Conservation (phyloP, 2,888 invertebrate species). For the Tetragonula carbonaria region DNA sequence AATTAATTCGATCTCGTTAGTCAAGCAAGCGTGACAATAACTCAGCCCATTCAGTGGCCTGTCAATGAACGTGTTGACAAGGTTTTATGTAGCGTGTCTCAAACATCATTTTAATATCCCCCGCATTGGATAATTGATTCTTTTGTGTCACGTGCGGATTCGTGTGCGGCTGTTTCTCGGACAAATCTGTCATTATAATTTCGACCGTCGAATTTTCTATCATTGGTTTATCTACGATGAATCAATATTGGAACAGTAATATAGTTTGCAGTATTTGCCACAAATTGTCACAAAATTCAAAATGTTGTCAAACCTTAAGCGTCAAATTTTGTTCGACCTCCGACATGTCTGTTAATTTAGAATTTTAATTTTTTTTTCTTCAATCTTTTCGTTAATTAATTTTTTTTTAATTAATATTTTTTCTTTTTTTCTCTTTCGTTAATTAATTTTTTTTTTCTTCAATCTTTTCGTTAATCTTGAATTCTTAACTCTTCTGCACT, state of each 20-base stretch:
- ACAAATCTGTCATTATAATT: not conserved
- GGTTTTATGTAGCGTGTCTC: constrained; percentile 23
- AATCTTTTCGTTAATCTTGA: too few relatives aligned
- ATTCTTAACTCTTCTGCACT: too few relatives aligned
- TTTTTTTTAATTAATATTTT: too few relatives aligned
- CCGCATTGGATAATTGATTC: constrained; percentile 16
- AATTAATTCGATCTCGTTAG: constrained; percentile 62
- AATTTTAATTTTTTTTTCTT: too few relatives aligned
- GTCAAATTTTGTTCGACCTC: too few relatives aligned
- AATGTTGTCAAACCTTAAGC: too few relatives aligned
- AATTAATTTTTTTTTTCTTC: too few relatives aligned
- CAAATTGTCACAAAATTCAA: not conserved
- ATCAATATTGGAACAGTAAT: not conserved
- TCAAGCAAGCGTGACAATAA: constrained; percentile 48
- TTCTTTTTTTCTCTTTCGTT: too few relatives aligned
- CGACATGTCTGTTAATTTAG: too few relatives aligned
- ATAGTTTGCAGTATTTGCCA: not conserved
- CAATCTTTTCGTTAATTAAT: too few relatives aligned
- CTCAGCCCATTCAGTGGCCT: constrained; percentile 39
- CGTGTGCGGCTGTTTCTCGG: not conserved
- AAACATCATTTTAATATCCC: constrained; percentile 20
- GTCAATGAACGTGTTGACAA: constrained; percentile 44
- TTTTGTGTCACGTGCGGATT: constrained; percentile 7
- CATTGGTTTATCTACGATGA: not conserved
- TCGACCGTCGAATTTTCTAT: not conserved